Evolutionary conservation across 2,888 invertebrate species (phyloP).

Genomic region (Galerucella nymphaeae): DNA sequence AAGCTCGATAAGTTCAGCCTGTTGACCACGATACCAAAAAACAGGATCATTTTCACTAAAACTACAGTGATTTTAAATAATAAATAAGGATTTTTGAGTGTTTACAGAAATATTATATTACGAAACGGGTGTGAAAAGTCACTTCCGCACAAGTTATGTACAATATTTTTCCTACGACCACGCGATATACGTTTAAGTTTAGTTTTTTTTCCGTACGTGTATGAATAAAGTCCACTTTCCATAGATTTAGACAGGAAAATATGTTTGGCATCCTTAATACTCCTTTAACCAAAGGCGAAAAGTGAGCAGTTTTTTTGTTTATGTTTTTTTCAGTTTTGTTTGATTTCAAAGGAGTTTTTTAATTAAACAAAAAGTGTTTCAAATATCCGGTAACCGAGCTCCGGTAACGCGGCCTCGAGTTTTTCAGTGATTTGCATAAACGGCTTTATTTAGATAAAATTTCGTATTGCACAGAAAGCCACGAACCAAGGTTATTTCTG

Average conservation of each 20-base stretch:
- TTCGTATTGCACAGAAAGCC: background rate
- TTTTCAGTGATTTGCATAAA: background rate
- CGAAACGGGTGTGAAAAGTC: too few species aligned
- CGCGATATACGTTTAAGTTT: too few species aligned
- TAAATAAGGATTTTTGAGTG: too few species aligned
- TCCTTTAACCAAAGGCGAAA: background rate
- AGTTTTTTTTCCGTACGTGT: too few species aligned
- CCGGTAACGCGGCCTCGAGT: background rate
- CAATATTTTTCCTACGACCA: too few species aligned
- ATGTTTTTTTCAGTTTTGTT: background rate
- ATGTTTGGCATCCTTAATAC: background rate
- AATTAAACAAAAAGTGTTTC: background rate
- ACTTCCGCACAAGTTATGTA: too few species aligned
- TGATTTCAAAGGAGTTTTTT: slow-evolving; percentile 1
- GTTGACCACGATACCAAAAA: background rate
- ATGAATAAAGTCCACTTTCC: too few species aligned
- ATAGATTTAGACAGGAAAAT: too few species aligned
- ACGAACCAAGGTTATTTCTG: background rate
- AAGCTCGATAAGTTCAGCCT: background rate
- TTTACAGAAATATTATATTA: too few species aligned
- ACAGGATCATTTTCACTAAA: too few species aligned
- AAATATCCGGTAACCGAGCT: background rate
- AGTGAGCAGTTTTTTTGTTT: background rate
- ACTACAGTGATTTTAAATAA: too few species aligned
- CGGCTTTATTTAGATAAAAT: background rate